Conservation (phyloP, 2,113 vertebrate genomes). For the Chionomys nivalis region DNA sequence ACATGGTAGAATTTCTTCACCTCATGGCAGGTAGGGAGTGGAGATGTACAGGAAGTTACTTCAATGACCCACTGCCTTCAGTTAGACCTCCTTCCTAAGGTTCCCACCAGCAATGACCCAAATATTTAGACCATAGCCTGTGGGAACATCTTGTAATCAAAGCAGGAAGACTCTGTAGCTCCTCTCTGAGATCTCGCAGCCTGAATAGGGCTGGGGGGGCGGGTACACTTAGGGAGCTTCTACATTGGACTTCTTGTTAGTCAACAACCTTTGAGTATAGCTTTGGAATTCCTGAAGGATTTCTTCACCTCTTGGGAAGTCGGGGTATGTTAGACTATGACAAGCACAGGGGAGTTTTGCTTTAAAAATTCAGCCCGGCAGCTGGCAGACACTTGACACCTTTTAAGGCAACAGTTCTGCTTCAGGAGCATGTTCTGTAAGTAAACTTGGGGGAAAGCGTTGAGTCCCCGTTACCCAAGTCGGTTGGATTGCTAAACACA, state of each 20-base stretch:
- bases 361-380: background rate
- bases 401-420: constrained; percentile 33
- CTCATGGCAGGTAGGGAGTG: background rate
- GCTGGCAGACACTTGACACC: background rate
- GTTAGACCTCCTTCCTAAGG: background rate
- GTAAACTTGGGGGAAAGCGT: background rate
- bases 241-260: background rate
- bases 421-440: background rate
- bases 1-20: background rate
- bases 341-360: background rate
- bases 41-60: background rate
- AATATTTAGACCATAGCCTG: background rate
- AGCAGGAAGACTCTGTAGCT: background rate
- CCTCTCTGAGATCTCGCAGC: background rate
- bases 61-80: background rate
- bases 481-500: background rate
- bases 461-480: background rate
- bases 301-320: background rate
- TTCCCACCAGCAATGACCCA: background rate
- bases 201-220: background rate
- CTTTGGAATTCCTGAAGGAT: background rate
- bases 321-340: background rate
- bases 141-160: background rate
- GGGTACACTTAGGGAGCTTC: background rate
- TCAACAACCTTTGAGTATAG: constrained; percentile 1